Evolutionary conservation across 2,888 invertebrate genomes (phyloP), one percentile per base, ranked within the genome.

Genomic region (Hecatera dysodea): DNA sequence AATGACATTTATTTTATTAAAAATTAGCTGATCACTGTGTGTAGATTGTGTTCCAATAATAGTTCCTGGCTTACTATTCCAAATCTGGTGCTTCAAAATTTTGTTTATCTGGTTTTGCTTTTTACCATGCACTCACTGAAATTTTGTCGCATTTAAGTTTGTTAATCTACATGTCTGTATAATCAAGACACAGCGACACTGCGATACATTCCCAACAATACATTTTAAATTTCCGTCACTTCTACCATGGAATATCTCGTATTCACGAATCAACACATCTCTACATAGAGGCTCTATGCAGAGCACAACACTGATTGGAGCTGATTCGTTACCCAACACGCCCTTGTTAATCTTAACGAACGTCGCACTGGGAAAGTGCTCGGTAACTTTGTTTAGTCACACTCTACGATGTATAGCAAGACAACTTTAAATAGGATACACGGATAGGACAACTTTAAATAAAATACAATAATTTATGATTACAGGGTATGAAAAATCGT

Each of bases 311-410:
- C 73, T 87, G 83, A 86, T 86, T 87, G 84, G 76, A 76, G 55
- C 70, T 86, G 86, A 86, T 88, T 86, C 81, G 83, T 81, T 80
- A 83, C 83, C 69, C 65, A 75, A 77, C 78, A 76, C 78, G 73
- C 72, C 71, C 85, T 90, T 87, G 89, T 89, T 88, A 88, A 85
- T 82, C 84, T 86, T 89, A 88, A 89, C 83, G 87, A 89, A 86
- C 86, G 86, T 81, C 76, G 79, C 80, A 42, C 61, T 75, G 83
- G 81, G 72, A 77, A 70, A 69, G 69, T 72, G 86, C 68, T 76
- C 71, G 64, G 67, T 78, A 86, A 84, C 83, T 83, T 80, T 81
- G 80, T 83, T 84, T 83, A 75, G 74, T 72, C 69, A 60, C 71
- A 81, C 72, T 73, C 67, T 52, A 42, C 60, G 29, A 33, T 53